Evolutionary conservation across 1,140 invertebrate genomes (phyloP).

Genomic region (Eurosta solidaginis): DNA sequence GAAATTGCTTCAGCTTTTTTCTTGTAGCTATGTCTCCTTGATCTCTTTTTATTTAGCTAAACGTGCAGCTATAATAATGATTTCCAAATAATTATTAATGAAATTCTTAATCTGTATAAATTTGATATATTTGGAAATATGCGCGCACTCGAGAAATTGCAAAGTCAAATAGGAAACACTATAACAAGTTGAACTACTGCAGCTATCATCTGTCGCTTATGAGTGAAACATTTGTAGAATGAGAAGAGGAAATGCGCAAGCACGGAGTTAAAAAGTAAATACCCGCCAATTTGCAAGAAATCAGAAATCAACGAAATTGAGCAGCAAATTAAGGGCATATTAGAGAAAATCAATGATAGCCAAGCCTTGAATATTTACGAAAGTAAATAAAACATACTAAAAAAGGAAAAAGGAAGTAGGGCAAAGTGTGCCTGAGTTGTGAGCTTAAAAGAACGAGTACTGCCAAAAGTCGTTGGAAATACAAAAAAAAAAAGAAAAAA

Average conservation of each 20-base stretch:
- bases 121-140: slow-evolving; percentile 12
- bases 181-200: not conserved
- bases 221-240: not conserved
- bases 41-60: no score
- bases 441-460: no score
- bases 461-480: no score
- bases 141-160: not conserved
- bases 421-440: no score
- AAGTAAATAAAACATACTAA: not conserved
- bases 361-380: not conserved
- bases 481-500: no score
- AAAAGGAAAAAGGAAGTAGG: no score
- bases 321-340: slow-evolving; percentile 14
- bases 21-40: no score
- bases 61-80: no score
- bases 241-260: not conserved
- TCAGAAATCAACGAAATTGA: not conserved
- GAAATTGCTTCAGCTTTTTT: no score
- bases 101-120: no score
- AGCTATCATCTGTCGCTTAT: not conserved
- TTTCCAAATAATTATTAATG: no score
- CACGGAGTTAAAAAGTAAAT: not conserved
- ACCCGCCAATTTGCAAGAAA: not conserved
- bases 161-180: not conserved
- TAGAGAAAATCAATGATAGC: not conserved